Percentiles rank a stretch among this genome's conserved stretches.
Conservation (phyloP, 2,113 vertebrate species). For the Embiotoca jacksoni region DNA sequence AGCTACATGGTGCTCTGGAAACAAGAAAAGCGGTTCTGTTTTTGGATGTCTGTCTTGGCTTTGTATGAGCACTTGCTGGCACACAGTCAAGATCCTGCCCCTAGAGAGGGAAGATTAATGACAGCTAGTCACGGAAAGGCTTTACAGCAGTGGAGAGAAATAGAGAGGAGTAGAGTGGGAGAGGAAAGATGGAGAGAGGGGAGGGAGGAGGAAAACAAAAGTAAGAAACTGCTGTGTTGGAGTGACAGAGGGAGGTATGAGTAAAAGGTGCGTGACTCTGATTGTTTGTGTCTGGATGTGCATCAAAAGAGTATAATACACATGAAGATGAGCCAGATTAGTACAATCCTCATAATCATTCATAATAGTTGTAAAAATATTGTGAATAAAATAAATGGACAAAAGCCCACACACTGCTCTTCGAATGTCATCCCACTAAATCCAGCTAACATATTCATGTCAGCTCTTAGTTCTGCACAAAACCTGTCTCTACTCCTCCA, state of each 20-base stretch:
- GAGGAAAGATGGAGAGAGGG: slow-evolving; percentile 37
- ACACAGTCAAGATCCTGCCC: slow-evolving; percentile 83
- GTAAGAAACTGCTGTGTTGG: slow-evolving; percentile 34
- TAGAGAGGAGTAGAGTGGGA: slow-evolving; percentile 54
- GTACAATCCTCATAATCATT: slow-evolving; percentile 17
- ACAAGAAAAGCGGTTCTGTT: slow-evolving; percentile 81
- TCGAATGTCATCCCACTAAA: slow-evolving; percentile 41
- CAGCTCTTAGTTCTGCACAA: slow-evolving; percentile 16
- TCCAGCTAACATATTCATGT: slow-evolving; percentile 48
- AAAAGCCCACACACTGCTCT: slow-evolving; percentile 8
- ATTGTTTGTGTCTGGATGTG: slow-evolving; percentile 26
- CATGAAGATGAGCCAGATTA: slow-evolving; percentile 37
- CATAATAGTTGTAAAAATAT: slow-evolving; percentile 41
- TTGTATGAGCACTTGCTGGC: slow-evolving; percentile 80
- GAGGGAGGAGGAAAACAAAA: slow-evolving; percentile 32
- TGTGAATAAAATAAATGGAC: slow-evolving; percentile 36
- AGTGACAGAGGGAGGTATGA: slow-evolving; percentile 31
- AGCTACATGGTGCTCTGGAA: slow-evolving; percentile 69
- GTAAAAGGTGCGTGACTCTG: slow-evolving; percentile 40
- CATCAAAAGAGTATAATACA: slow-evolving; percentile 2
- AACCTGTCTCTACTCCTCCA: slow-evolving; percentile 23
- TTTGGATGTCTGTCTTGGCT: slow-evolving; percentile 82
- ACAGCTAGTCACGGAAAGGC: slow-evolving; percentile 87
- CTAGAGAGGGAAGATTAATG: slow-evolving; percentile 86
- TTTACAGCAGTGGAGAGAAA: slow-evolving; percentile 69